Evolutionary conservation across 2,888 invertebrate species (phyloP).

Genomic region (Formica aserva): DNA sequence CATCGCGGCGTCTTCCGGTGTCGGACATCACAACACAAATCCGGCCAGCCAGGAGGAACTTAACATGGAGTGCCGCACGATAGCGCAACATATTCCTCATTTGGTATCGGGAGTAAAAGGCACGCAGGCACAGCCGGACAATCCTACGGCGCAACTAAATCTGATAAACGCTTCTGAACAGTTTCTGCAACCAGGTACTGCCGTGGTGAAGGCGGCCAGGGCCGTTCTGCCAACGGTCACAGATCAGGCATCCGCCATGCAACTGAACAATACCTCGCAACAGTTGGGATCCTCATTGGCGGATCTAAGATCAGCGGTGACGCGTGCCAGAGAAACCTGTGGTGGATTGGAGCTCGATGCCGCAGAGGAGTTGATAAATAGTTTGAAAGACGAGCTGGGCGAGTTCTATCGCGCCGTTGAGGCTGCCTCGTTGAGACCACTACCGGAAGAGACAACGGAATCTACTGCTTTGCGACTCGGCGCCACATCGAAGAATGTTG

Average conservation of each 20-base stretch:
- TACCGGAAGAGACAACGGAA: constrained; percentile 94
- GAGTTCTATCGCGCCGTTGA: constrained; percentile 93
- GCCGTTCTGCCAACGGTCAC: constrained; percentile 93
- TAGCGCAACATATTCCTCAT: constrained; percentile 93
- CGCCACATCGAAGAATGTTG: constrained; percentile 91
- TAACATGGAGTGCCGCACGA: constrained; percentile 90
- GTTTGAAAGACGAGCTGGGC: constrained; percentile 93
- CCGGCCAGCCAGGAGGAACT: constrained; percentile 90
- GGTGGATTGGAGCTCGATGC: constrained; percentile 94
- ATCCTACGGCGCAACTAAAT: constrained; percentile 92
- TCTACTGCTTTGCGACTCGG: constrained; percentile 88
- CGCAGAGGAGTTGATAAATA: constrained; percentile 93
- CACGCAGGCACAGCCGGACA: constrained; percentile 90
- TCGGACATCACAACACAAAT: constrained; percentile 91
- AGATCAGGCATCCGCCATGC: constrained; percentile 92
- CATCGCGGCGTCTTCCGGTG: constrained; percentile 95
- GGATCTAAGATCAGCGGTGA: constrained; percentile 90
- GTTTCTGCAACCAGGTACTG: constrained; percentile 90
- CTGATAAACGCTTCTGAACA: constrained; percentile 94
- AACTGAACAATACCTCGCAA: constrained; percentile 91
- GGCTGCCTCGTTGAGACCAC: constrained; percentile 90
- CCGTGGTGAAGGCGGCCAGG: constrained; percentile 92
- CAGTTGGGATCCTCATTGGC: constrained; percentile 89
- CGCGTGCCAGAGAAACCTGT: constrained; percentile 91
- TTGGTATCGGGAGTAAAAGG: constrained; percentile 93